Conservation (phyloP, 2,888 invertebrate species). For the Gasteruption jaculator region DNA sequence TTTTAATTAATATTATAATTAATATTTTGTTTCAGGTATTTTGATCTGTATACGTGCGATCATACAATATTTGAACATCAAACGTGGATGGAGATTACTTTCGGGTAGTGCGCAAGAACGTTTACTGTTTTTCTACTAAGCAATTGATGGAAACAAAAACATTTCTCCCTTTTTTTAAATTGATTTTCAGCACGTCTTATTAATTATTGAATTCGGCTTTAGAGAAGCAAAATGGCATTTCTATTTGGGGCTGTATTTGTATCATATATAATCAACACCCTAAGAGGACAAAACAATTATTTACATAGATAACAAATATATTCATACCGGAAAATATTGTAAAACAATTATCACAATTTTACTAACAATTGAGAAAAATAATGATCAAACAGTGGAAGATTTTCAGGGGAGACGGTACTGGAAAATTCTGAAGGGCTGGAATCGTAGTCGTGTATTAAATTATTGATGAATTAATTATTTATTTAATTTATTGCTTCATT, state of each 20-base stretch:
- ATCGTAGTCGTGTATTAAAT: too few relatives aligned
- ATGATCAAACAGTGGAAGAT: slow-evolving; percentile 5
- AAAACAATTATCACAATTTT: slow-evolving; percentile 25
- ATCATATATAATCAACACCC: slow-evolving; percentile 31
- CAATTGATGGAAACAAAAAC: slow-evolving; percentile 20
- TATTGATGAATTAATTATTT: too few relatives aligned
- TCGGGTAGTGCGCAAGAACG: slow-evolving; percentile 84
- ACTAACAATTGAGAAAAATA: too few relatives aligned
- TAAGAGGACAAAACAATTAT: slow-evolving; percentile 22
- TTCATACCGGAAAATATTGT: slow-evolving; percentile 16
- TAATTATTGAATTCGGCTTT: slow-evolving; percentile 34
- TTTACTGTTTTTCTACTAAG: slow-evolving; percentile 79
- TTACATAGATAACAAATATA: slow-evolving; percentile 26
- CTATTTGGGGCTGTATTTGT: slow-evolving; percentile 39
- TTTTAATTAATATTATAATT: slow-evolving; percentile 12
- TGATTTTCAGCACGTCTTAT: too few relatives aligned
- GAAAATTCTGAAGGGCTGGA: too few relatives aligned
- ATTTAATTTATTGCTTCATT: too few relatives aligned
- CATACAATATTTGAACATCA: slow-evolving; percentile 84
- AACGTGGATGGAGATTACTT: slow-evolving; percentile 81
- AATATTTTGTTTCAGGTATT: slow-evolving; percentile 59
- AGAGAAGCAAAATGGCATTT: slow-evolving; percentile 43
- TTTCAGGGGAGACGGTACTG: too few relatives aligned
- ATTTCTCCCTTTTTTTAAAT: slow-evolving; percentile 26
- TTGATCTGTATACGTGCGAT: slow-evolving; percentile 83